Evolutionary conservation across 2,113 vertebrate genomes (phyloP), one percentile per base, ranked within the genome.

Genomic region (Pterocles burchelli): DNA sequence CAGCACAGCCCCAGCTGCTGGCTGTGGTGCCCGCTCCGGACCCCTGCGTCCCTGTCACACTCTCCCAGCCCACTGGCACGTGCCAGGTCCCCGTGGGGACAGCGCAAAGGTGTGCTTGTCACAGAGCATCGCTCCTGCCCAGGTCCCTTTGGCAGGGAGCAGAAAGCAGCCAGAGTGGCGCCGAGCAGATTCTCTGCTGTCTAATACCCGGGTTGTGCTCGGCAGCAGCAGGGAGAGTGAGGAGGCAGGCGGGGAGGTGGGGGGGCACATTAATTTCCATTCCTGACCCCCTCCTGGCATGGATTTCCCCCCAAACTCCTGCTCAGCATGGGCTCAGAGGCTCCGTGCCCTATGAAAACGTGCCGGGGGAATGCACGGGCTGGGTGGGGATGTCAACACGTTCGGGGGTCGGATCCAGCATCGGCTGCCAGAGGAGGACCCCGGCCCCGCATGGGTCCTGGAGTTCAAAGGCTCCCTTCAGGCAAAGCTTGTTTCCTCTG

Each of bases 401-500:
- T 59, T 62, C 72, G 65, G 66, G 58, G 73, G 54, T 48, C 3
- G 17, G 74, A 70, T 68, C 18, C 54, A 49, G 82, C 76, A 54
- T 4, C 2, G 0, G 38, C 61, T 89, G 89, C 73, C 91, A 73
- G 74, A 79, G 75, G 67, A 78, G 67, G 92, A 95, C 89, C 95
- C 74, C 1, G 0, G 43, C 91, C 81, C 78, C 0, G 5, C 82
- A 93, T 0, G 82, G 82, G 46, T 33, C 62, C 68, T 22, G 3
- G 51, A 2, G 12, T 95, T 95, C 95, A 95, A 95, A 92, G 84
- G 78, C 73, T 91, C 84, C 74, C 80, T 79, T 86, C 4, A 0
- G 54, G n/a, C 5, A 1, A 61, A 52, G 61, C 76, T 95, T 93
- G 87, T 95, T 96, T 97, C 91, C 91, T 94, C 93, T 95, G 96